These are phyloP conservation scores for Cheilosia impressa DNA, from an alignment of 2,888 invertebrate species.

Conservation along the genomic window DNA sequence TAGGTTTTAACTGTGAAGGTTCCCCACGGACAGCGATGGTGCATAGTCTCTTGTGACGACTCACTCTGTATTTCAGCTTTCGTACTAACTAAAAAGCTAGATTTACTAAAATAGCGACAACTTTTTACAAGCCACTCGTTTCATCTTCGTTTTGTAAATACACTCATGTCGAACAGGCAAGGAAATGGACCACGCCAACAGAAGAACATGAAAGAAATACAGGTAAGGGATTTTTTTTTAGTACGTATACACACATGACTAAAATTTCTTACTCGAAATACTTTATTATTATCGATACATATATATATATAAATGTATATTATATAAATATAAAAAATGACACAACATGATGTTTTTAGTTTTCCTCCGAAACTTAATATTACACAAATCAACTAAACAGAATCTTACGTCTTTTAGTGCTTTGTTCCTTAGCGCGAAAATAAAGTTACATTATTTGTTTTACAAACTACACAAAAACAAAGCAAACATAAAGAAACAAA, in stretches of 20 bases:
- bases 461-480: constrained; percentile 47
- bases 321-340: constrained; percentile 75
- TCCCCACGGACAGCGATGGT: too few relatives aligned
- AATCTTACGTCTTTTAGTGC: constrained; percentile 73
- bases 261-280: constrained; percentile 62
- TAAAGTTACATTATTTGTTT: constrained; percentile 34
- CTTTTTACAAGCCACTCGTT: too few relatives aligned
- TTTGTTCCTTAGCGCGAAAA: constrained; percentile 52
- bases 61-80: too few relatives aligned
- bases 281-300: constrained; percentile 64
- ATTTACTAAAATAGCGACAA: too few relatives aligned
- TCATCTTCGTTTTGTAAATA: too few relatives aligned
- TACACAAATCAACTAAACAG: constrained; percentile 60
- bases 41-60: too few relatives aligned
- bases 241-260: constrained; percentile 68
- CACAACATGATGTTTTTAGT: constrained; percentile 67
- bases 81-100: too few relatives aligned
- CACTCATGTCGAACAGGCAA: too few relatives aligned
- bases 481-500: constrained; percentile 25
- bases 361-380: constrained; percentile 50
- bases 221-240: background rate
- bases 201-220: background rate
- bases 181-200: too few relatives aligned
- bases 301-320: constrained; percentile 52
- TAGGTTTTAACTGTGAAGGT: too few relatives aligned